These are phyloP conservation scores for Luscinia megarhynchos DNA, from an alignment of 2,797 vertebrate species.

Conservation along the genomic window DNA sequence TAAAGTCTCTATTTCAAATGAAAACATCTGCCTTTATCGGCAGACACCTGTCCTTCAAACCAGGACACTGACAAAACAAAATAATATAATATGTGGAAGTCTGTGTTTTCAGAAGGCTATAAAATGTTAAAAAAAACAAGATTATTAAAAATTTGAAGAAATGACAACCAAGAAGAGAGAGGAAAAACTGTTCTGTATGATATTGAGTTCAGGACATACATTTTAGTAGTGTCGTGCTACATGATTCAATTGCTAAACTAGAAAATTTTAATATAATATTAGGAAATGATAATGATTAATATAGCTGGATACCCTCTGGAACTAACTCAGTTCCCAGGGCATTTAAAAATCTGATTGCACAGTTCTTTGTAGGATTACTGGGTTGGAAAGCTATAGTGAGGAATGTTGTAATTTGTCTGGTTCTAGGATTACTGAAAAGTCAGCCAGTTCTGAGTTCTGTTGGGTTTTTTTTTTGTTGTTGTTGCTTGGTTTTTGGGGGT, in stretches of 20 bases:
- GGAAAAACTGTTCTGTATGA: not conserved
- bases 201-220: not conserved
- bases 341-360: slow-evolving; percentile 52
- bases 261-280: slow-evolving; percentile 57
- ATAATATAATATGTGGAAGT: not conserved
- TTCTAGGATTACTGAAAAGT: slow-evolving; percentile 1
- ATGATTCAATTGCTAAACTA: slow-evolving; percentile 47
- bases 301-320: slow-evolving; percentile 52
- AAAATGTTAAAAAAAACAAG: not conserved
- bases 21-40: no score
- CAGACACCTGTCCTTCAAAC: no score
- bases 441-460: not conserved
- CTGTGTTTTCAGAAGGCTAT: not conserved
- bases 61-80: not conserved
- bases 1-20: no score
- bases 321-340: slow-evolving; percentile 43
- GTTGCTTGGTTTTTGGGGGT: no score
- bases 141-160: slow-evolving; percentile 23
- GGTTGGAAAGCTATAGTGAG: slow-evolving; percentile 27
- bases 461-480: no score
- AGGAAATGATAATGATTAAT: slow-evolving; percentile 58
- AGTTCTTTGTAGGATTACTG: slow-evolving; percentile 46
- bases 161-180: not conserved
- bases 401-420: slow-evolving; percentile 29
- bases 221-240: not conserved